phyloP scores from a whole-genome alignment of 2,113 vertebrate genomes.

The Todiramphus chloris region DNA sequence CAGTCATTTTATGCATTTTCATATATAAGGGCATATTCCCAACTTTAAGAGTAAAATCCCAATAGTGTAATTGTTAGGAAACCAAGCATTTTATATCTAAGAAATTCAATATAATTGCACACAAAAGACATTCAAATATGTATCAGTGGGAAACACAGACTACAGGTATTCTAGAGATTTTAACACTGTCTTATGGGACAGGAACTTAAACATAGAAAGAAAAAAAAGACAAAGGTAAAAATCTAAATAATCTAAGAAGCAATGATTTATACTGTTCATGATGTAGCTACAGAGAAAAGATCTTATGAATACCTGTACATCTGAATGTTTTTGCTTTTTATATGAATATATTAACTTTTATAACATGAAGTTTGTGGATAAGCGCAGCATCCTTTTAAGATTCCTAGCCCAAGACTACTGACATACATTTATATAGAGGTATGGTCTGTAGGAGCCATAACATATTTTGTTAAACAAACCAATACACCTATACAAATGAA shows the following conservation, averaged over 20 bases:
- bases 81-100: not conserved
- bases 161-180: not conserved
- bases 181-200: not conserved
- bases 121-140: not conserved
- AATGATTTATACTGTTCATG: not conserved
- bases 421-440: not conserved
- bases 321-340: not conserved
- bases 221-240: not conserved
- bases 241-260: not conserved
- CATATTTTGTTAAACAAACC: not conserved
- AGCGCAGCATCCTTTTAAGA: not conserved
- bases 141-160: not conserved
- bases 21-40: not conserved
- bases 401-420: not conserved
- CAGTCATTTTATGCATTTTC: not conserved
- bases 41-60: not conserved
- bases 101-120: not conserved
- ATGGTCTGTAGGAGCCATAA: not conserved
- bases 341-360: not conserved
- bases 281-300: not conserved
- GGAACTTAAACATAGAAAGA: not conserved
- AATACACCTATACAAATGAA: not conserved
- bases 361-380: not conserved
- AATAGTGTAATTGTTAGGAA: not conserved
- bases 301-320: not conserved